Evolutionary conservation across 2,797 vertebrate species (phyloP).

Genomic region (Tragelaphus eurycerus): DNA sequence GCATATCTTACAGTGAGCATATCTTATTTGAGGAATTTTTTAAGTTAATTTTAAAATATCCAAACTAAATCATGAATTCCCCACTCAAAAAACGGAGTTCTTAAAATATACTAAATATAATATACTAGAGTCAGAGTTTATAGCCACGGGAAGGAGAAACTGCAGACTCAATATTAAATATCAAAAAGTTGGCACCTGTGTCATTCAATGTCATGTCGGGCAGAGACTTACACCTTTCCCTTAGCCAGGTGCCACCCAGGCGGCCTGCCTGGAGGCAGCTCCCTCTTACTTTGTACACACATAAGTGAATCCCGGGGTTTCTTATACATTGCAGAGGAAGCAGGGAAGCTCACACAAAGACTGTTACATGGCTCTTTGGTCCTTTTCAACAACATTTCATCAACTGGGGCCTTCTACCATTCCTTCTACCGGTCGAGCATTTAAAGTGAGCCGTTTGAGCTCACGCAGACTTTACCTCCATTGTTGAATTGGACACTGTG

Average conservation of each 20-base stretch:
- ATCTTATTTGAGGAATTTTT: neutral
- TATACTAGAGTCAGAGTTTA: neutral
- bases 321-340: neutral
- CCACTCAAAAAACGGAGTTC: neutral
- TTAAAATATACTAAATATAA: neutral
- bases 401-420: neutral
- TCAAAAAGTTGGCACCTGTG: neutral
- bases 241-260: neutral
- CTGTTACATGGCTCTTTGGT: neutral
- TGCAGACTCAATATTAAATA: neutral
- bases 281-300: neutral
- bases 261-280: neutral
- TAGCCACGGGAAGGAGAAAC: neutral
- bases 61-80: neutral
- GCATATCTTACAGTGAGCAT: neutral
- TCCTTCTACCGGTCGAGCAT: neutral
- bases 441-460: neutral
- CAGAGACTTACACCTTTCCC: neutral
- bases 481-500: conserved; percentile 32
- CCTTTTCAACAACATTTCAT: neutral
- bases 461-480: conserved; percentile 50
- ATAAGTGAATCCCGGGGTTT: neutral
- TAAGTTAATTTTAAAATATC: conserved; percentile 27
- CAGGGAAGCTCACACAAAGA: neutral
- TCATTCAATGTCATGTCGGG: accelerated